These are phyloP conservation scores for Anas georgica DNA, from an alignment of 2,797 vertebrate genomes.

Conservation along the genomic window DNA sequence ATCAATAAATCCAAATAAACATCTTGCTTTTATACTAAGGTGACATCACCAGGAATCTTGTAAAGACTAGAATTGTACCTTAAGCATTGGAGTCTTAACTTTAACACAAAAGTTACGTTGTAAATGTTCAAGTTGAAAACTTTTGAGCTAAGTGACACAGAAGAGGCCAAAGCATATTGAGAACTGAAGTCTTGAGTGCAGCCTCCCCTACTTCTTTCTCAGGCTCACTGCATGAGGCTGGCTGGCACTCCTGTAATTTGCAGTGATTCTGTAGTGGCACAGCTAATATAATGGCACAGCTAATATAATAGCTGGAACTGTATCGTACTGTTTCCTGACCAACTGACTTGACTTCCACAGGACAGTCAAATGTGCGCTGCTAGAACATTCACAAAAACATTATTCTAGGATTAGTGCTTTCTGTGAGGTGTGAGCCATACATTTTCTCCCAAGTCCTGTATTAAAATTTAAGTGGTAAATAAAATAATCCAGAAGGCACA, in stretches of 20 bases:
- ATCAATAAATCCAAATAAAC: not conserved
- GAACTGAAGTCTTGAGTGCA: rapidly evolving
- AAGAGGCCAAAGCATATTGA: not conserved
- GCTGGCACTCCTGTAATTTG: no score
- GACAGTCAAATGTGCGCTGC: not conserved
- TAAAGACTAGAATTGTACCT: not conserved
- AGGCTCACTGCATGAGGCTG: not conserved
- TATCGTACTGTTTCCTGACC: rapidly evolving
- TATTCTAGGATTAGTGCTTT: not conserved
- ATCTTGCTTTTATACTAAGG: not conserved
- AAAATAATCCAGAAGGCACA: not conserved
- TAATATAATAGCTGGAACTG: not conserved
- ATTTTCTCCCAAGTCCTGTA: not conserved
- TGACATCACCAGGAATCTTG: not conserved
- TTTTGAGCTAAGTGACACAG: not conserved
- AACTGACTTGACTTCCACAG: not conserved
- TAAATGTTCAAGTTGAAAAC: not conserved
- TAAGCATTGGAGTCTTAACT: not conserved
- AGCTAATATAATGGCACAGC: not conserved
- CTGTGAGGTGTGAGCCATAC: not conserved
- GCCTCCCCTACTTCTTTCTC: not conserved
- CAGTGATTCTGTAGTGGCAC: rapidly evolving
- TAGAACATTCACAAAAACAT: not conserved
- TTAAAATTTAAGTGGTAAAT: not conserved
- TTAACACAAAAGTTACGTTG: not conserved